Percentiles rank a stretch among this genome's conserved stretches.
These are phyloP conservation scores for Melinaea menophilus DNA, from an alignment of 2,888 invertebrate genomes.

Conservation along the genomic window DNA sequence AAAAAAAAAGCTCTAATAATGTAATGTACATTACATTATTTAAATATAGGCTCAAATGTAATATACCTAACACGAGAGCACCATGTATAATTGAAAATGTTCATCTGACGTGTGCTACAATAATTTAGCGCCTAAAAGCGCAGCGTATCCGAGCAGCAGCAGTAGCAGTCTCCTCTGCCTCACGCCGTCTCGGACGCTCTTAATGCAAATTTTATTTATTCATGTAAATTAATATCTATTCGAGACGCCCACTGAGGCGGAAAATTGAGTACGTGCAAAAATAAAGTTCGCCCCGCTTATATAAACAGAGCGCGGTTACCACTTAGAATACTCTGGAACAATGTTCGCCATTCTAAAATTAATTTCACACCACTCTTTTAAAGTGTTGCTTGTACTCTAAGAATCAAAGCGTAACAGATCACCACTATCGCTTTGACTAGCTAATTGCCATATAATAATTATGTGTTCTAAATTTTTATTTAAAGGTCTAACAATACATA, in stretches of 20 bases:
- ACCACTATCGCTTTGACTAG: no score
- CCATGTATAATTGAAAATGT: conserved; percentile 22
- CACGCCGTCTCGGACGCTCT: conserved; percentile 58
- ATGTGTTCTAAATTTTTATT: no score
- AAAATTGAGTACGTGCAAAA: conserved; percentile 78
- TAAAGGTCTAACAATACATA: no score
- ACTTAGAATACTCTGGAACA: conserved; percentile 56
- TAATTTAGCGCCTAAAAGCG: conserved; percentile 35
- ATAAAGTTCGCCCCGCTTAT: conserved; percentile 65
- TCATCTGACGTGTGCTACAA: conserved; percentile 31
- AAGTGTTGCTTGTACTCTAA: no score
- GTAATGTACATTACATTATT: no score
- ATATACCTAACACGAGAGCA: conserved; percentile 6
- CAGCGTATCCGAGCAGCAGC: conserved; percentile 47
- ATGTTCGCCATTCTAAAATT: conserved; percentile 35
- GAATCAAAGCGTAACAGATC: no score
- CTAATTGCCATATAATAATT: no score
- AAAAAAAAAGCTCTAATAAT: no score
- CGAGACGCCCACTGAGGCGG: conserved; percentile 69
- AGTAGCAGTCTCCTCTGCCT: conserved; percentile 55
- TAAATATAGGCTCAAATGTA: not conserved
- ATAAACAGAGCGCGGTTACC: conserved; percentile 60
- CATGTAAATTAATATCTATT: conserved; percentile 78
- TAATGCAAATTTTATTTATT: conserved; percentile 78
- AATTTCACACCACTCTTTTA: conserved; percentile 21